Base-by-base conservation (phyloP, 2,113 vertebrate species). In the Bothrops jararaca region DNA sequence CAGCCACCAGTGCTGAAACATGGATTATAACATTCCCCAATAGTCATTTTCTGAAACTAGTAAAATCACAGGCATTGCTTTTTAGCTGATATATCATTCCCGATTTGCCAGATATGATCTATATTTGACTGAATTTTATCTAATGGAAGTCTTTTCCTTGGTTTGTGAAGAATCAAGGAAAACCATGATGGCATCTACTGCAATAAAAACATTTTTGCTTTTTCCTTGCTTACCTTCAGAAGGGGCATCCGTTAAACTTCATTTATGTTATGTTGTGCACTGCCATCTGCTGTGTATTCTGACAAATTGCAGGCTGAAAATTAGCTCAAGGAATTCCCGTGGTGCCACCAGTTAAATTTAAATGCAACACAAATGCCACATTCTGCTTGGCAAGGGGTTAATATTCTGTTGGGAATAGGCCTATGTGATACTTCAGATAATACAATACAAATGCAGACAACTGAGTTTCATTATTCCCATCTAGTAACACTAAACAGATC, bases 261-360 rank as follows among this genome's bases (percentile, higher is more conserved):
- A 97, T 74, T 56, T 85, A 91, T 94, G 95, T 56, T 69, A 90
- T 94, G 95, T 97, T 90, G 86, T 91, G 96, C 91, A 96, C 95
- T 97, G 97, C 98, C 98, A 98, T 97, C 98, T 98, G 93, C 96
- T 24, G 98, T 95, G 93, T 92, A 93, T 96, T 93, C 8, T 0
- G 12, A 8, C 93, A 91, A 97, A 98, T 94, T 96, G 52, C 94
- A 93, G 9, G 26, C 6, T 0, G 0, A 26, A 89, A 74, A 26
- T 24, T 24, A 15, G 91, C 13, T 12, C 52, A 86, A 85, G 57
- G 85, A 53, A 92, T 93, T 2, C 45, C 0, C 7, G 91, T 80
- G 90, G 90, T 91, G 64, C 45, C 45, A 26, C 56, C 18, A 86
- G 52, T 91, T 54, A 93, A 93, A 93, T 92, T 39, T 54, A 86